A percentile compares a stretch with the other conserved stretches of the same genome.
phyloP scores from a whole-genome alignment of 2,888 invertebrate genomes.

The Andrena marginata region DNA sequence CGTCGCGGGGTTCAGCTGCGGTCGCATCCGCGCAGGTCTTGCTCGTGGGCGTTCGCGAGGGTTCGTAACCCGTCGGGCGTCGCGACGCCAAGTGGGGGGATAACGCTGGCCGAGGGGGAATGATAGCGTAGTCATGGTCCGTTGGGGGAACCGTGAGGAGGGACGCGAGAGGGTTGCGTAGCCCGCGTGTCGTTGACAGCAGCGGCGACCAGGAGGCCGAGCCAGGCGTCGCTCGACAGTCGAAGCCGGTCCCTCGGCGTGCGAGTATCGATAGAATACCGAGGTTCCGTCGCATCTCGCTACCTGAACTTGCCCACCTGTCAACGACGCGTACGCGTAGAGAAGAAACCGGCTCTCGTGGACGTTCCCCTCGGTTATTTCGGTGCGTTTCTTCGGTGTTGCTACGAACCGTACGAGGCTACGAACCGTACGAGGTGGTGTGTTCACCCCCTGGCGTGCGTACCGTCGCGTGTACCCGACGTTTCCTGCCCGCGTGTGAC shows the following conservation, averaged over 20 bases:
- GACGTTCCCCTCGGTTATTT: background rate
- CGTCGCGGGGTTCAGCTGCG: conserved; percentile 6
- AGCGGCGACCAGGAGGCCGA: conserved; percentile 63
- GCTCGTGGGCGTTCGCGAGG: background rate
- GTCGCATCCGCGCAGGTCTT: conserved; percentile 31
- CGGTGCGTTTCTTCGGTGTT: background rate
- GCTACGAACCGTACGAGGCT: conserved; percentile 8
- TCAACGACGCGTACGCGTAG: conserved; percentile 18
- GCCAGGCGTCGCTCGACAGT: conserved; percentile 70
- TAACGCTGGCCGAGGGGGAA: conserved; percentile 53
- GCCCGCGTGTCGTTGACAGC: conserved; percentile 78
- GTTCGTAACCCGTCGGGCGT: conserved; percentile 13
- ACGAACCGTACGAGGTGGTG: conserved; percentile 1
- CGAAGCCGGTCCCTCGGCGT: conserved; percentile 77
- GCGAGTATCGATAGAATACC: conserved; percentile 62
- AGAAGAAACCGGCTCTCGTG: background rate
- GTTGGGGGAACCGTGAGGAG: conserved; percentile 39
- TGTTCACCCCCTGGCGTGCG: conserved; percentile 3
- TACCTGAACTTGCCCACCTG: conserved; percentile 31
- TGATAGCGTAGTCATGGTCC: conserved; percentile 54
- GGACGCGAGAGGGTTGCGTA: conserved; percentile 50
- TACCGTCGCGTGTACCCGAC: conserved; percentile 18
- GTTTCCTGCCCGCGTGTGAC: conserved; percentile 52
- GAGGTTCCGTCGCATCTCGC: background rate
- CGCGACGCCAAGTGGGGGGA: conserved; percentile 15